phyloP scores from a whole-genome alignment of 1,140 invertebrate genomes.

The Archegozetes longisetosus region DNA sequence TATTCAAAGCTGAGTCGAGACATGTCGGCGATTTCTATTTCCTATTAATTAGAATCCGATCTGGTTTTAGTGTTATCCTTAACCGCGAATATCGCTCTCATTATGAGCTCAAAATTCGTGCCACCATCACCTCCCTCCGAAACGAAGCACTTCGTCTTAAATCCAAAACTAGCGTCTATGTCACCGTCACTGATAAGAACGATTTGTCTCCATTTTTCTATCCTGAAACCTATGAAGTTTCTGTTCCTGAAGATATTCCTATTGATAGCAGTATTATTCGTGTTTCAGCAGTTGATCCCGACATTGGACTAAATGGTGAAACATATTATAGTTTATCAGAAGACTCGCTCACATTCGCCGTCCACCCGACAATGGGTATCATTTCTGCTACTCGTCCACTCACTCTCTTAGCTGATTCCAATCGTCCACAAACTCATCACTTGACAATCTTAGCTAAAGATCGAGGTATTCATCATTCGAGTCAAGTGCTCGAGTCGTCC shows the following conservation, averaged over 20 bases:
- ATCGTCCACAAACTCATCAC: conserved; percentile 24
- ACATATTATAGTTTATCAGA: conserved; percentile 88
- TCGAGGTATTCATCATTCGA: conserved; percentile 47
- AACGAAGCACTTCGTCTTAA: conserved; percentile 15
- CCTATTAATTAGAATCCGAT: conserved; percentile 64
- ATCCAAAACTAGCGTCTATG: conserved; percentile 39
- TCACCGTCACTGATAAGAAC: conserved; percentile 73
- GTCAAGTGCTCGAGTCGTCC: conserved; percentile 36
- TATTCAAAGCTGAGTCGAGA: conserved; percentile 74
- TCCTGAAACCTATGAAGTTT: conserved; percentile 52
- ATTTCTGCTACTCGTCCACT: conserved; percentile 59
- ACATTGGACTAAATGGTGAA: conserved; percentile 81
- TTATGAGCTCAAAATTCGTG: conserved; percentile 63
- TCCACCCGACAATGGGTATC: conserved; percentile 78
- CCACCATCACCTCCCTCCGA: conserved; percentile 32
- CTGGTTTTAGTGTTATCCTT: conserved; percentile 60
- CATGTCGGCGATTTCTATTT: conserved; percentile 83
- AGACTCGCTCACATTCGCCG: conserved; percentile 61
- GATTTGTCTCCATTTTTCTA: conserved; percentile 83
- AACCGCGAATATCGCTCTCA: conserved; percentile 75
- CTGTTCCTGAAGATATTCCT: conserved; percentile 74
- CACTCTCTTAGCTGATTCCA: conserved; percentile 37
- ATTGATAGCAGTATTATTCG: conserved; percentile 43
- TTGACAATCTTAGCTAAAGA: conserved; percentile 65
- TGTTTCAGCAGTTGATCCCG: conserved; percentile 66